Evolutionary conservation across 2,888 invertebrate genomes (phyloP), one percentile per base, ranked within the genome.

Genomic region (Pristionchus arcanus): DNA sequence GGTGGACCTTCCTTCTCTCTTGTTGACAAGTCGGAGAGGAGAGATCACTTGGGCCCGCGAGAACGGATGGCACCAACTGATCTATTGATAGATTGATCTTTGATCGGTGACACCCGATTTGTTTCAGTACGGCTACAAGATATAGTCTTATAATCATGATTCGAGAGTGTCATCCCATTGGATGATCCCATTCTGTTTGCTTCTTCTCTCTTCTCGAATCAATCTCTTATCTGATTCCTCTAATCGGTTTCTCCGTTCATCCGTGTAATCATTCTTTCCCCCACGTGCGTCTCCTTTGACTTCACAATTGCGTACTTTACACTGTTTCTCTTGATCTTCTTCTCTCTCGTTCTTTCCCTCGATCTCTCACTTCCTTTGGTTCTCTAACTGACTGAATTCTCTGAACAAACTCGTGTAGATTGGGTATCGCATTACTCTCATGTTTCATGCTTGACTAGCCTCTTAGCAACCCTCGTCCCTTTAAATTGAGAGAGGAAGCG

Each of bases 391-490:
- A 42, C 7, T 25, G 42, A 21, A 19, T 42, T 77, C 77, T 49
- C 77, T 77, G 77, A 77, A 49, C 49, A 42, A 77, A 71, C 34
- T n/a, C 19, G 77, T 77, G 77, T 42, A n/a, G 77, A 77, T 77
- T 77, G 25, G 15, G 77, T 77, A 77, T 77, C 77, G 77, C 37
- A 77, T 77, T 77, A 77, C 77, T 42, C 16, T 15, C 5, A 15
- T 71, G 42, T 77, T 77, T 77, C 77, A 77, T 42, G 77, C 42
- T 77, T 77, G 77, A 77, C 77, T 77, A 42, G 25, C 11, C 77
- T 42, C 49, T 77, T 77, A 49, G 77, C 77, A 49, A 49, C 37
- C 34, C 34, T 34, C 34, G 19, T 15, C 34, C 49, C 25, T 13
- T 42, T 42, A 42, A 77, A 77, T 77, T 77, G 31, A 25, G 25